Base-by-base conservation (phyloP, 1,140 invertebrate species). In the Ceratina australensis region DNA sequence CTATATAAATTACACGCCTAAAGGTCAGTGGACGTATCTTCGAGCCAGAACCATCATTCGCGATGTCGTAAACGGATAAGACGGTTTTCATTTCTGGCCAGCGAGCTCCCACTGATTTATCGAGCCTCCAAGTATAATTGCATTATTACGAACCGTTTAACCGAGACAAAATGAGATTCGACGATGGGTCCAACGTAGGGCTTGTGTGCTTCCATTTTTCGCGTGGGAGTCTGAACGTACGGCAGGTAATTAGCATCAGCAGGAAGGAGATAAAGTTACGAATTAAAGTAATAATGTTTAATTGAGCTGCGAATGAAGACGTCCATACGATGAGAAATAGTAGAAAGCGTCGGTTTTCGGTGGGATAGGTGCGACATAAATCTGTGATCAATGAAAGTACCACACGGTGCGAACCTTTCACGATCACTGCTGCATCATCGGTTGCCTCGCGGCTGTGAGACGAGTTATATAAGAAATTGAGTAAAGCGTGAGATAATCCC, bases 401-500 rank as follows among this genome's bases (percentile, higher is more conserved):
- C 3, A 49, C 73, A 63, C 10, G 12, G 8, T 24, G 47, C 59
- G 71, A 88, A 89, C 85, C 89, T 90, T 90, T 90, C 85, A 90
- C 88, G 85, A 90, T 85, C 78, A 87, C 72, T 78, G 77, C 69
- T 83, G 69, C 81, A 85, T 88, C 84, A 84, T 80, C 79, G 13
- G 33, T 54, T 47, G 5, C 24, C 22, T 56, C 49, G 59, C 60
- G 79, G 22, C 47, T 16, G 33, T 10, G 67, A 67, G 59, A 67
- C 54, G 65, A 22, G 52, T 90, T 91, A 90, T 85, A 85, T 89
- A 91, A 90, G 84, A 77, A n/a, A 60, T 67, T 89, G 69, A 84
- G 83, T 79, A 83, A 89, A 80, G 88, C 89, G 80, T 90, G 87
- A 89, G 87, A 89, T 83, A 84, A 88, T 89, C 87, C 86, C 86